Evolutionary conservation across 1,140 invertebrate species (phyloP).

Genomic region (Drosophila burlai): DNA sequence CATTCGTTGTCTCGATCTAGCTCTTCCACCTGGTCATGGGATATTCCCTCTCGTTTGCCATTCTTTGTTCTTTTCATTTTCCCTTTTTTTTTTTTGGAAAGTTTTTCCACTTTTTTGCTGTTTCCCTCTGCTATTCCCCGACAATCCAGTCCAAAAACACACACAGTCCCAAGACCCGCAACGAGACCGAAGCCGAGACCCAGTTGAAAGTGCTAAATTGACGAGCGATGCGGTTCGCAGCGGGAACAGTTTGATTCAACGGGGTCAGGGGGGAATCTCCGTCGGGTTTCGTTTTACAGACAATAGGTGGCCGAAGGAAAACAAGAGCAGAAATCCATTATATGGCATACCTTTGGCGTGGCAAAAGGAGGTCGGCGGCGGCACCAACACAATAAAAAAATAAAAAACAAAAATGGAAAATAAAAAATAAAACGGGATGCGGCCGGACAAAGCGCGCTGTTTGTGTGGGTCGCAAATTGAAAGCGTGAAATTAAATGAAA

Average conservation of each 20-base stretch:
- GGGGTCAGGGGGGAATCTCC: not conserved
- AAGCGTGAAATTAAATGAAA: conserved; percentile 82
- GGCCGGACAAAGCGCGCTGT: conserved; percentile 25
- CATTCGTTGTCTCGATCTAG: not conserved
- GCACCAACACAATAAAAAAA: not conserved
- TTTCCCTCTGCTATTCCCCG: not conserved
- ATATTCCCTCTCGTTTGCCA: conserved; percentile 16
- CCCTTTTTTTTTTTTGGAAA: not conserved
- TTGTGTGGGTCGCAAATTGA: conserved; percentile 69
- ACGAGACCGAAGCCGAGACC: not conserved
- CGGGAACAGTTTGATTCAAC: conserved; percentile 19
- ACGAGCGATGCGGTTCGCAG: conserved; percentile 41
- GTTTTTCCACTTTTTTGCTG: conserved; percentile 1
- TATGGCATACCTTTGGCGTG: conserved; percentile 63
- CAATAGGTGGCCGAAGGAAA: conserved; percentile 53
- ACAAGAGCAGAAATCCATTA: conserved; percentile 62
- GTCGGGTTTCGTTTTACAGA: conserved; percentile 64
- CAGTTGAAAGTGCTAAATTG: conserved; percentile 48
- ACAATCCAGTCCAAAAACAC: conserved; percentile 27
- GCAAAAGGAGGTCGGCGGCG: conserved; percentile 4
- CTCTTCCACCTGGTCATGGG: conserved; percentile 18
- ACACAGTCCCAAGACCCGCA: not conserved
- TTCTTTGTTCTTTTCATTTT: conserved; percentile 11
- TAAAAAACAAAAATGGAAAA: not conserved
- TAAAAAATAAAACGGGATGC: conserved; percentile 27